A percentile compares a stretch with the other conserved stretches of the same genome.
Evolutionary conservation across 2,888 invertebrate species (phyloP).

Genomic region (Chalcosyrphus nemorum): DNA sequence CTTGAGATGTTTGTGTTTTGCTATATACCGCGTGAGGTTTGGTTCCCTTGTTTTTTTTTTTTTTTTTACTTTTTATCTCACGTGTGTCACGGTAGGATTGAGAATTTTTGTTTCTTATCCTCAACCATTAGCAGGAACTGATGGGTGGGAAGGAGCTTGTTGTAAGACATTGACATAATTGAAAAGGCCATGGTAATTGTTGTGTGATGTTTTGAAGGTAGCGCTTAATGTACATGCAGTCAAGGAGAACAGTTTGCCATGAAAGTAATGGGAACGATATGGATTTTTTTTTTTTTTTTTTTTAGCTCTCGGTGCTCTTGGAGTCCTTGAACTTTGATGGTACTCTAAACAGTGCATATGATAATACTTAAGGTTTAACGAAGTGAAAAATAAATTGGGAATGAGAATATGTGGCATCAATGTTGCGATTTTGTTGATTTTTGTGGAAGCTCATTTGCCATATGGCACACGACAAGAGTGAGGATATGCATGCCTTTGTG

Average conservation of each 20-base stretch:
- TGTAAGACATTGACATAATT: conserved; percentile 6
- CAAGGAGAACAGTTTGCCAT: not conserved
- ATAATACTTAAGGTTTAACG: not conserved
- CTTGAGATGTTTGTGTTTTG: conserved; percentile 11
- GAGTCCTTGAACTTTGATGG: not conserved
- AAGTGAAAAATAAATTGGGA: too few species aligned
- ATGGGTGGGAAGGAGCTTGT: not conserved
- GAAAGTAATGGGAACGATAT: not conserved
- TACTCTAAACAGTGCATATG: not conserved
- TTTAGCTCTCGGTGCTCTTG: too few species aligned
- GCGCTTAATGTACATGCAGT: not conserved
- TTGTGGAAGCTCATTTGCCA: too few species aligned
- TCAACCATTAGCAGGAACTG: not conserved
- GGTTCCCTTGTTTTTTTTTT: not conserved
- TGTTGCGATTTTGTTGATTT: too few species aligned
- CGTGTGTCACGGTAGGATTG: conserved; percentile 3
- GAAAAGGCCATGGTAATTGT: not conserved
- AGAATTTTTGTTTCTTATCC: conserved; percentile 1
- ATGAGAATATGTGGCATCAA: too few species aligned
- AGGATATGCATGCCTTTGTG: too few species aligned
- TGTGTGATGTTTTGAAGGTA: not conserved
- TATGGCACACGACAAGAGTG: too few species aligned
- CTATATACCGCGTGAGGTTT: not conserved
- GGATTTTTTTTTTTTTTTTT: not conserved
- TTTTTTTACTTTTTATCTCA: conserved; percentile 14